Conservation (phyloP, 2,797 vertebrate genomes). For the Chelon auratus region DNA sequence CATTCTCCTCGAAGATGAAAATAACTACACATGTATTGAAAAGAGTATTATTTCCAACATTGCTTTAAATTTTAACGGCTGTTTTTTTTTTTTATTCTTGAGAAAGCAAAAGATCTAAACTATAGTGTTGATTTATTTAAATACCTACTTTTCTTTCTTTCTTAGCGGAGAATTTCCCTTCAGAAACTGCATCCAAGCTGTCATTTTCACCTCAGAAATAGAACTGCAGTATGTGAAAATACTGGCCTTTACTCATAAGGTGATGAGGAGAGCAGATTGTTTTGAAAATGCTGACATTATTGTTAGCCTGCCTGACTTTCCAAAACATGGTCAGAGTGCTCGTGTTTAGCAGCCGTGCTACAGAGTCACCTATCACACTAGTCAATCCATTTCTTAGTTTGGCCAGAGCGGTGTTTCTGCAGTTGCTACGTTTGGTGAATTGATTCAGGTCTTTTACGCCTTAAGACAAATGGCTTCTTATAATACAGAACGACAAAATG, state of each 20-base stretch:
- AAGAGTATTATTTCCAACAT: not conserved
- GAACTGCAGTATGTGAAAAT: constrained; percentile 1
- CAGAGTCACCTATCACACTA: constrained; percentile 13
- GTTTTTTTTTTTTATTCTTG: constrained; percentile 16
- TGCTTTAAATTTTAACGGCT: not conserved
- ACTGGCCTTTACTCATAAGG: not conserved
- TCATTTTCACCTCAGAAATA: not conserved
- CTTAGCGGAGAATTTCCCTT: not conserved
- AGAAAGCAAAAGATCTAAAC: constrained; percentile 1
- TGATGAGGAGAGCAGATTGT: not conserved
- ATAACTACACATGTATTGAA: not conserved
- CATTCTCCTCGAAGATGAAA: not conserved
- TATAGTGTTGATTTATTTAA: not conserved
- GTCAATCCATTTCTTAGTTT: constrained; percentile 5
- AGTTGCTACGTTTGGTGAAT: not conserved
- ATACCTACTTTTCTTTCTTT: not conserved
- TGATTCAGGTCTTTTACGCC: constrained; percentile 9
- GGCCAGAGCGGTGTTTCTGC: not conserved
- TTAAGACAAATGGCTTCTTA: constrained; percentile 9
- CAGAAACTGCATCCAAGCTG: not conserved
- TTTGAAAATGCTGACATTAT: constrained; percentile 20
- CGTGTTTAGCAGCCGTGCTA: constrained; percentile 2
- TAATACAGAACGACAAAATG: constrained; percentile 1
- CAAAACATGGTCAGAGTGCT: not conserved
- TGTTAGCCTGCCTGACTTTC: constrained; percentile 6